Base-by-base conservation (phyloP, 2,888 invertebrate species). In the Sussaba pulchella region DNA sequence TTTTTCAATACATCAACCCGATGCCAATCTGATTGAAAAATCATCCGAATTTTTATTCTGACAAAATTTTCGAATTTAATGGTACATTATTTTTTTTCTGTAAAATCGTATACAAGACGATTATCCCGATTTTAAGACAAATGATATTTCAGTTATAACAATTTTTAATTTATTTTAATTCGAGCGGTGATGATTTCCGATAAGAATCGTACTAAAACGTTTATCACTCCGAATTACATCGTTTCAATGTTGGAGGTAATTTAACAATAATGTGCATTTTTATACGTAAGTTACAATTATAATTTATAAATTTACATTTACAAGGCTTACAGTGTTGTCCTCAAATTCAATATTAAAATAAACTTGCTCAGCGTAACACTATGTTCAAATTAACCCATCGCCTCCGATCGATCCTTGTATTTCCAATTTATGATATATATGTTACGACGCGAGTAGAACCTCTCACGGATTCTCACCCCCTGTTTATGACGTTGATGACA, bases 281-380 rank as follows among this genome's bases (percentile, higher is more conserved):
- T 85, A 86, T 87, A 88, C 86, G 86, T 88, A 89, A 90, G 89
- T 83, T 91, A 91, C 88, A 89, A 88, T 89, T 89, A 89, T 89
- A 89, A 90, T 91, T 91, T 91, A 90, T 91, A 89, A 90, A 91
- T 90, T 90, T 90, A 91, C 89, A 91, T 91, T 89, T 90, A 90
- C 91, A 91, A 90, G 89, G 86, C 90, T 91, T 90, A 91, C 82
- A 87, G 84, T 87, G 85, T 89, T 84, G 82, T 66, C 69, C 52
- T 80, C 87, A 85, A 85, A 84, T 90, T 87, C 89, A 90, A 89
- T 91, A 90, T 88, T 91, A 91, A 91, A 91, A 91, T 90, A 90
- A 90, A 88, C 88, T 90, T 90, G 91, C 84, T 87, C 85, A 86
- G 86, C 84, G 86, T 88, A 90, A 89, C 84, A 85, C 87, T 88